Conservation (phyloP, 2,888 invertebrate species). For the Drosophila sordidapex region DNA sequence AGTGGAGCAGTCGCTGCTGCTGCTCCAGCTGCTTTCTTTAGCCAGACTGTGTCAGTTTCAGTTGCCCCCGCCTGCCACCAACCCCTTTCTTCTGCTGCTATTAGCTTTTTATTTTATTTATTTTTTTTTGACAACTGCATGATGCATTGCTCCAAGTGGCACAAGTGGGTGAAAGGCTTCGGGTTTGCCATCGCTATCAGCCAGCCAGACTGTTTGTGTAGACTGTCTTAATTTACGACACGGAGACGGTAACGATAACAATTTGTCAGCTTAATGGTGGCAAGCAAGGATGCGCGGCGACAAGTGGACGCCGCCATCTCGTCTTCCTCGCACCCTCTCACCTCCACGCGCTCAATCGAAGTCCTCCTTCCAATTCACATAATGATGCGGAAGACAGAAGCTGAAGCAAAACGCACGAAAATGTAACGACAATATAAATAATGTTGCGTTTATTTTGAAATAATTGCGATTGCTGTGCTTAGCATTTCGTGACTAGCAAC, state of each 20-base stretch:
- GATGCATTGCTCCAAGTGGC: constrained; percentile 71
- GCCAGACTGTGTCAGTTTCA: constrained; percentile 15
- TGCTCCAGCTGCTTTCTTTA: constrained; percentile 41
- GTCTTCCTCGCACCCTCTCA: neutral
- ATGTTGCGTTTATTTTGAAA: constrained; percentile 63
- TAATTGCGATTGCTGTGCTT: constrained; percentile 52
- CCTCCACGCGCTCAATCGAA: neutral
- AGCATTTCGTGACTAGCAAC: constrained; percentile 49
- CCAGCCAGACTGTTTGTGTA: constrained; percentile 6
- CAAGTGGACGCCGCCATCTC: constrained; percentile 34
- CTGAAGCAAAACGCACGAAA: constrained; percentile 29
- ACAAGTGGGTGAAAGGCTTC: constrained; percentile 77
- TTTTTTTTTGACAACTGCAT: constrained; percentile 75
- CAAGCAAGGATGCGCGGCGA: constrained; percentile 68
- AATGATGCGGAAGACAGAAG: constrained; percentile 51
- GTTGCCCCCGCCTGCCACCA: neutral
- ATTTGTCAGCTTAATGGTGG: constrained; percentile 81
- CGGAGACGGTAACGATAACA: constrained; percentile 69
- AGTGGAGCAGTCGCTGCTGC: constrained; percentile 64
- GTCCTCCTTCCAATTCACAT: constrained; percentile 15
- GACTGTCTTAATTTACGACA: constrained; percentile 73
- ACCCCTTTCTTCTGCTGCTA: neutral
- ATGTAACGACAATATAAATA: constrained; percentile 33
- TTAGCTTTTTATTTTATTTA: constrained; percentile 22
- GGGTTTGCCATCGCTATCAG: constrained; percentile 17